Evolutionary conservation across 1,140 invertebrate genomes (phyloP).

Genomic region (Polypedilum pembai): DNA sequence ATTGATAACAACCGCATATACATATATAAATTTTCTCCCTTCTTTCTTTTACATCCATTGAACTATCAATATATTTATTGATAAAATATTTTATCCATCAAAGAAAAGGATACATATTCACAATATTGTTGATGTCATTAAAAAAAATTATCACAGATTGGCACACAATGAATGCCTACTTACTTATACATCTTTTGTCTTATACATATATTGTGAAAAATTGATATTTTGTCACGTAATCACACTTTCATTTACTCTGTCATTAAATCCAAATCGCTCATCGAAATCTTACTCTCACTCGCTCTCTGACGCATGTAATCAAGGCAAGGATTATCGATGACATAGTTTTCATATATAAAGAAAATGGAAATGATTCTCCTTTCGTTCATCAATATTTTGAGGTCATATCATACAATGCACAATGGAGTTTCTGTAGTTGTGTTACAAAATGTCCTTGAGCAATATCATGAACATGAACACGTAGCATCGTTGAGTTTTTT

Average conservation of each 20-base stretch:
- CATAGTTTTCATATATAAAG: too few relatives aligned
- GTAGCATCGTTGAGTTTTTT: not conserved
- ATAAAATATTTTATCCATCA: too few relatives aligned
- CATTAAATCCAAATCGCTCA: not conserved
- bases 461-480: not conserved
- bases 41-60: too few relatives aligned
- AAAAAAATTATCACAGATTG: not conserved
- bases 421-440: not conserved
- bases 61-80: too few relatives aligned
- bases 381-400: too few relatives aligned
- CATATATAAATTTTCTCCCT: too few relatives aligned
- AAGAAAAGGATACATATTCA: too few relatives aligned
- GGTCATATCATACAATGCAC: too few relatives aligned
- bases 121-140: too few relatives aligned
- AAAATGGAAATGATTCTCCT: too few relatives aligned
- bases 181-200: not conserved
- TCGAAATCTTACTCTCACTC: not conserved
- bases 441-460: not conserved
- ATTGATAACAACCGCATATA: too few relatives aligned
- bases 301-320: not conserved
- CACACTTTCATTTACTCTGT: slow-evolving; percentile 10
- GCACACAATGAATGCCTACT: not conserved
- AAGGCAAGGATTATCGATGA: too few relatives aligned
- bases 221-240: slow-evolving; percentile 28
- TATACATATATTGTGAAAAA: not conserved